Conservation (phyloP, 2,797 vertebrate genomes). For the Danionella dracula region DNA sequence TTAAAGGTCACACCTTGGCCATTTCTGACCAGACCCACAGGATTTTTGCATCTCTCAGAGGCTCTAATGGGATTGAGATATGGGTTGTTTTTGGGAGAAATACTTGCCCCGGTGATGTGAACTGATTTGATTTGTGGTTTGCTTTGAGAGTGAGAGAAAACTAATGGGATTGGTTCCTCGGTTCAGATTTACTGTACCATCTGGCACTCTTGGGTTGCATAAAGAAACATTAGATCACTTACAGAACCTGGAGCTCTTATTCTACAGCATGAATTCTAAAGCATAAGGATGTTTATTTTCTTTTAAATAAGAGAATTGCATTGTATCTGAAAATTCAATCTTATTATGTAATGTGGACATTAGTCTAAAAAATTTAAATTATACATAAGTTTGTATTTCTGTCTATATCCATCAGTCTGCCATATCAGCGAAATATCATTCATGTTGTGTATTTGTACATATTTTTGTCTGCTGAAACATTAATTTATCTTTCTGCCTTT, state of each 20-base stretch:
- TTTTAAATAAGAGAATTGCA: too few relatives aligned
- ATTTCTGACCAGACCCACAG: constrained; percentile 27
- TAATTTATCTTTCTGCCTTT: too few relatives aligned
- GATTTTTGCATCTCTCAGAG: constrained; percentile 7
- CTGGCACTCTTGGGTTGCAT: constrained; percentile 28
- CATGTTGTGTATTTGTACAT: too few relatives aligned
- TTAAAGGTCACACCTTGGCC: constrained; percentile 29
- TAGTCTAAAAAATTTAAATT: too few relatives aligned
- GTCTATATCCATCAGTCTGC: too few relatives aligned
- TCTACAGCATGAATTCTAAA: too few relatives aligned
- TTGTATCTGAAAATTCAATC: too few relatives aligned
- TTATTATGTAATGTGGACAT: too few relatives aligned
- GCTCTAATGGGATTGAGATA: constrained; percentile 34
- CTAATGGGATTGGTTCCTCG: constrained; percentile 41
- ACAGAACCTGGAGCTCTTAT: background rate
- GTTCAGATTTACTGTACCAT: constrained; percentile 46
- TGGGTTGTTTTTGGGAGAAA: constrained; percentile 30
- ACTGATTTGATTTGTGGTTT: constrained; percentile 48
- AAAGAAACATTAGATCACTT: background rate
- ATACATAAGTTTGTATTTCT: too few relatives aligned
- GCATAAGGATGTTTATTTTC: too few relatives aligned
- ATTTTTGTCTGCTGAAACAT: too few relatives aligned
- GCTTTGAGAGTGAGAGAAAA: constrained; percentile 30
- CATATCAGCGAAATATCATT: too few relatives aligned
- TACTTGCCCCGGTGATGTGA: constrained; percentile 32